Base-by-base conservation (phyloP, 30 jellyfish, hydroid and myxozoan species). In the Nemopilema nomurai region DNA sequence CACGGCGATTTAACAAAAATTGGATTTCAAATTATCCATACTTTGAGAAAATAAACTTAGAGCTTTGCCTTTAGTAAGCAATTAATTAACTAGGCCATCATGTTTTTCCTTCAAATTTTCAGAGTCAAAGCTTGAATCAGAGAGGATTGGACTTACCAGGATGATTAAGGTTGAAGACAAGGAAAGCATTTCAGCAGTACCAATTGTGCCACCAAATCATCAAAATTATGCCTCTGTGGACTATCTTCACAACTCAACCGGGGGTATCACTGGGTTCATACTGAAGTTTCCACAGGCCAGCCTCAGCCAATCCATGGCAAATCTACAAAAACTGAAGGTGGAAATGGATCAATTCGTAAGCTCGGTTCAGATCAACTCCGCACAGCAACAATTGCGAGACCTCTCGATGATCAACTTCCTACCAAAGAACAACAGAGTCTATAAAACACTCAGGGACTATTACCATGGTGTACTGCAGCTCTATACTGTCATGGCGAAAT, bases 341-440 rank as follows among this genome's bases (percentile, higher is more conserved):
- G 85, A 67, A 3, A 80, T 89, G 85, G 74, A 72, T 0, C 74
- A 66, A 17, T 69, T 82, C 69, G 62, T 89, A 70, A 67, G 74
- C 69, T 74, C n/a, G 13, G 33, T 70, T 50, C 93, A 89, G 57
- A 86, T 89, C 33, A 26, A 50, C 13, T 79, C 90, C 0, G 97
- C 90, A 20, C 65, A 81, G 51, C 51, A 93, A 24, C 83, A 80
- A 33, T 16, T 83, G 87, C 64, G 62, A 8, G 80, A 90, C 51
- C 13, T 79, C 69, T 76, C 88, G 24, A 84, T 65, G 89, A 67
- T 69, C 3, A 57, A 71, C 0, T 72, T 30, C 66, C 89, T 90
- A 3, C 94, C 97, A 19, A 86, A 84, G 66, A 86, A 83, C 64
- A 78, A 79, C 67, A 86, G 95, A 6, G 26, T 27, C 24, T 90